These are phyloP conservation scores for Anoplius nigerrimus DNA, from an alignment of 2,888 invertebrate species.

Conservation along the genomic window DNA sequence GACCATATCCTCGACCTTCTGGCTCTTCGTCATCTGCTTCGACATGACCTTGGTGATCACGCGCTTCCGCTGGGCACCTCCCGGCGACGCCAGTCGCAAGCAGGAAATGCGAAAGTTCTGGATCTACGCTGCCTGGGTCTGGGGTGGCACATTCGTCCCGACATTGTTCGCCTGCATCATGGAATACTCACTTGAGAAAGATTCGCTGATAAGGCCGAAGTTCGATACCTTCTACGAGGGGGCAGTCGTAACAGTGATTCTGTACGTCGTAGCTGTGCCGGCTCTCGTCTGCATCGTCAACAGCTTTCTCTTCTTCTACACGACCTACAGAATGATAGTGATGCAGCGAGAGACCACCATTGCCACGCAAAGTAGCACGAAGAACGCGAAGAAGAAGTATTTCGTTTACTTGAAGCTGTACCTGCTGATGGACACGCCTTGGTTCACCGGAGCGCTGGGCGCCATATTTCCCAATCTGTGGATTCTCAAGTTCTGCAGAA, in stretches of 20 bases:
- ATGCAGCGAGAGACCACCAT: slow-evolving; percentile 57
- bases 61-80: slow-evolving; percentile 61
- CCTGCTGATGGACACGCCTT: slow-evolving; percentile 62
- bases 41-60: slow-evolving; percentile 67
- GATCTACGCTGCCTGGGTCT: slow-evolving; percentile 38
- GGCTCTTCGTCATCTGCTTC: slow-evolving; percentile 66
- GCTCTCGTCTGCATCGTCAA: slow-evolving; percentile 51
- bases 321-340: slow-evolving; percentile 55
- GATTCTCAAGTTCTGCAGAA: slow-evolving; percentile 63
- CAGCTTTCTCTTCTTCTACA: slow-evolving; percentile 56
- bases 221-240: slow-evolving; percentile 41
- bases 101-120: slow-evolving; percentile 53
- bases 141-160: slow-evolving; percentile 44
- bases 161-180: slow-evolving; percentile 50
- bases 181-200: slow-evolving; percentile 55
- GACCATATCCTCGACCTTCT: slow-evolving; percentile 57
- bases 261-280: slow-evolving; percentile 46
- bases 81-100: slow-evolving; percentile 20
- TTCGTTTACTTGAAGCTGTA: slow-evolving; percentile 58
- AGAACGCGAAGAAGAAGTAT: slow-evolving; percentile 51
- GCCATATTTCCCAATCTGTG: slow-evolving; percentile 62
- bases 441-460: slow-evolving; percentile 61
- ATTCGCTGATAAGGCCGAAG: slow-evolving; percentile 58
- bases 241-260: slow-evolving; percentile 24
- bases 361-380: slow-evolving; percentile 38